Conservation (phyloP, 2,797 vertebrate species). For the Mus caroli region DNA sequence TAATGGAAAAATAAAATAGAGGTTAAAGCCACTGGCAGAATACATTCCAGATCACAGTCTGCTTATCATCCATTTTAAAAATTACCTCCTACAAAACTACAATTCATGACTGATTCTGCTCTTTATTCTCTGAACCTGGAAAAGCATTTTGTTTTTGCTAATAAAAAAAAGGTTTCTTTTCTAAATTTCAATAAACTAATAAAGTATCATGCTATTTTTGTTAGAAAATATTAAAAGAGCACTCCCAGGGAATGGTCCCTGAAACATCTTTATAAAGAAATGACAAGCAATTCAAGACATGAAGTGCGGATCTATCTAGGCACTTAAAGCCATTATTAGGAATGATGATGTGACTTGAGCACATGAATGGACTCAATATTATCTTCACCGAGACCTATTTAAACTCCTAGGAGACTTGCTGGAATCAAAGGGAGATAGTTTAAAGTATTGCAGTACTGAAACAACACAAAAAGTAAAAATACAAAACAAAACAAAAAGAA, state of each 20-base stretch:
- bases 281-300: conserved; percentile 86
- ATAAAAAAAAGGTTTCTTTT: conserved; percentile 72
- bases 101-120: conserved; percentile 51
- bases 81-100: not conserved
- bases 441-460: conserved; percentile 77
- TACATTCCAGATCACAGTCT: conserved; percentile 21
- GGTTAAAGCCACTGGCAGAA: conserved; percentile 29
- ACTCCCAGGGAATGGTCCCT: conserved; percentile 73
- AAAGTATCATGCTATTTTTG: conserved; percentile 75
- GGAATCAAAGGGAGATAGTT: conserved; percentile 84
- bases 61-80: conserved; percentile 67
- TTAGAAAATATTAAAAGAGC: conserved; percentile 80
- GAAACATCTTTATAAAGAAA: conserved; percentile 87
- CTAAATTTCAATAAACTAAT: conserved; percentile 77
- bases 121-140: conserved; percentile 74
- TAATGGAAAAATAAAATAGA: conserved; percentile 62
- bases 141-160: conserved; percentile 72
- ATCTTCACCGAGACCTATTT: conserved; percentile 85
- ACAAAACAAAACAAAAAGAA: not conserved
- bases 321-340: conserved; percentile 89
- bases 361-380: conserved; percentile 85
- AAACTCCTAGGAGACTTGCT: conserved; percentile 87
- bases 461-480: conserved; percentile 75
- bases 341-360: conserved; percentile 87
- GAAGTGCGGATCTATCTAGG: conserved; percentile 86